Evolutionary conservation across 2,888 invertebrate species (phyloP).

Genomic region (Orgyia antiqua): DNA sequence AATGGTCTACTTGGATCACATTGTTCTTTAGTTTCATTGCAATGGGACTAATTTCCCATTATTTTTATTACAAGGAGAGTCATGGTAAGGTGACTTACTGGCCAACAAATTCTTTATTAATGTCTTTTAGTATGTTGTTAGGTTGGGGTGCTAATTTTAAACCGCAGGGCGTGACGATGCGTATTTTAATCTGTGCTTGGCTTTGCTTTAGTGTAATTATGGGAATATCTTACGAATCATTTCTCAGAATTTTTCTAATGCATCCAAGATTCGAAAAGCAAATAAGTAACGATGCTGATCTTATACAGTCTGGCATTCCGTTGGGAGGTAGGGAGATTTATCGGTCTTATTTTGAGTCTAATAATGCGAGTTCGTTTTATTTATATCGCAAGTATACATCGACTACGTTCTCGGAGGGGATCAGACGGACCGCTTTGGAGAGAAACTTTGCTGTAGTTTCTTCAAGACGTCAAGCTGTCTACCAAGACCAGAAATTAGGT

Average conservation of each 20-base stretch:
- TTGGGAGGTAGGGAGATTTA: slow-evolving; percentile 71
- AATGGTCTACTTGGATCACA: slow-evolving; percentile 66
- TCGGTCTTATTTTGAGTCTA: slow-evolving; percentile 69
- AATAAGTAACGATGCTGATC: slow-evolving; percentile 63
- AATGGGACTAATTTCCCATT: slow-evolving; percentile 61
- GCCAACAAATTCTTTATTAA: slow-evolving; percentile 66
- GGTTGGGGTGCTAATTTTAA: slow-evolving; percentile 65
- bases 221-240: slow-evolving; percentile 71
- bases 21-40: slow-evolving; percentile 50
- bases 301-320: slow-evolving; percentile 60
- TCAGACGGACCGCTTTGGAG: slow-evolving; percentile 50
- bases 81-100: slow-evolving; percentile 48
- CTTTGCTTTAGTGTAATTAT: slow-evolving; percentile 70
- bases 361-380: slow-evolving; percentile 67
- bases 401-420: slow-evolving; percentile 59
- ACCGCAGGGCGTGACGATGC: slow-evolving; percentile 57
- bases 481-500: slow-evolving; percentile 63
- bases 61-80: slow-evolving; percentile 54
- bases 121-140: slow-evolving; percentile 67
- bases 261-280: slow-evolving; percentile 73
- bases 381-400: slow-evolving; percentile 68
- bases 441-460: slow-evolving; percentile 67
- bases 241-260: slow-evolving; percentile 71
- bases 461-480: slow-evolving; percentile 64
- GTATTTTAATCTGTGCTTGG: slow-evolving; percentile 66